Conservation (phyloP, 1,140 invertebrate genomes). For the Bombus fervidus region DNA sequence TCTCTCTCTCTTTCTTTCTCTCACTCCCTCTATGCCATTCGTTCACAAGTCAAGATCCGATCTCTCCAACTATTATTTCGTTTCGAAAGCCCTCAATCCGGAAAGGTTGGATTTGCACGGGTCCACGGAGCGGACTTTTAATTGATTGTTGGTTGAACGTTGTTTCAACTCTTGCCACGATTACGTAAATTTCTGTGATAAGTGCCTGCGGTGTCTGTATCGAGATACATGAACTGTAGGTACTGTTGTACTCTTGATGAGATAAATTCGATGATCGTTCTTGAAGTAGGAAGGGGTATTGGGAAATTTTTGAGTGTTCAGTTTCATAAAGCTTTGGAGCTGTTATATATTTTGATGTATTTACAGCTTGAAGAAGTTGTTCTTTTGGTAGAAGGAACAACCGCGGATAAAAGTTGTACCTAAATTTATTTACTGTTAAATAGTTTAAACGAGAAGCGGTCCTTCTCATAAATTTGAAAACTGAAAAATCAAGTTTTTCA, state of each 20-base stretch:
- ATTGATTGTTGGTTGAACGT: slow-evolving; percentile 49
- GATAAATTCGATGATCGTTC: not conserved
- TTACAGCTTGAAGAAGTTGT: not conserved
- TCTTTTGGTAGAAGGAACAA: too few species aligned
- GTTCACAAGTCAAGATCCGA: slow-evolving; percentile 46
- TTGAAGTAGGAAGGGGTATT: not conserved
- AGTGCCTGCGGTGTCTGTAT: not conserved
- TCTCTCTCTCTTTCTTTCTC: not conserved
- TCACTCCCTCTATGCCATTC: not conserved
- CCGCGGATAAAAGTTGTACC: not conserved
- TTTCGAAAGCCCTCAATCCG: slow-evolving; percentile 36
- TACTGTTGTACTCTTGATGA: not conserved
- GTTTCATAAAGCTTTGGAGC: not conserved
- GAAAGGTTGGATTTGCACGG: slow-evolving; percentile 54
- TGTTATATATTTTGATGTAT: not conserved
- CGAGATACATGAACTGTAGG: not conserved
- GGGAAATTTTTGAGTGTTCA: not conserved
- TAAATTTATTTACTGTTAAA: not conserved
- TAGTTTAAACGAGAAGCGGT: not conserved
- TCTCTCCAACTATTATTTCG: slow-evolving; percentile 69
- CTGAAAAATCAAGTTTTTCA: too few species aligned
- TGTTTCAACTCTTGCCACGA: not conserved
- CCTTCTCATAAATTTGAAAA: too few species aligned
- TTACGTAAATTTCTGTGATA: not conserved
- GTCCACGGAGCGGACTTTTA: slow-evolving; percentile 46